phyloP scores from a whole-genome alignment of 1,140 invertebrate species.

The Mizuhopecten yessoensis region DNA sequence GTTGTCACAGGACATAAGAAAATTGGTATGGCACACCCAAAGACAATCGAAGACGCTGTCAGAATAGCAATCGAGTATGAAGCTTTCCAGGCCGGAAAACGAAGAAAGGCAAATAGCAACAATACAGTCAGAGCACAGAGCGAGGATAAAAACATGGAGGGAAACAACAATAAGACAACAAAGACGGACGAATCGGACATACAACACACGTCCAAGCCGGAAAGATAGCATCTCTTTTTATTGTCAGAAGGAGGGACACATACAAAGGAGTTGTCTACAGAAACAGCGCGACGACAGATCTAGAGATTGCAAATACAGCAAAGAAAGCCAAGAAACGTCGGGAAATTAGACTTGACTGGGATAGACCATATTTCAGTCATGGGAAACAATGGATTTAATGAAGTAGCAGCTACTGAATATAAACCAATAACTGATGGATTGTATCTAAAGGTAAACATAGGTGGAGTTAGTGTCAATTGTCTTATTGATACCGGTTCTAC shows the following conservation, averaged over 20 bases:
- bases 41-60: constrained; percentile 54
- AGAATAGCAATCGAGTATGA: constrained; percentile 53
- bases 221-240: background rate
- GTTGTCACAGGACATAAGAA: too few relatives aligned
- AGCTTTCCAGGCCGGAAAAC: constrained; percentile 28
- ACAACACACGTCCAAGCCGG: background rate
- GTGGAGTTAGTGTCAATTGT: background rate
- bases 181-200: too few relatives aligned
- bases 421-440: background rate
- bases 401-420: background rate
- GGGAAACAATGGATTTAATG: background rate
- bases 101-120: background rate
- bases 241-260: background rate
- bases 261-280: too few relatives aligned
- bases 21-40: background rate
- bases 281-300: background rate
- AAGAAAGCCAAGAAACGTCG: background rate
- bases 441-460: background rate
- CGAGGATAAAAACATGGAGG: background rate
- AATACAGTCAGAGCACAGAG: background rate
- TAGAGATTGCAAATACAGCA: background rate
- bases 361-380: background rate
- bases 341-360: background rate
- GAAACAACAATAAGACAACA: background rate
- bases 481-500: constrained; percentile 49